phyloP scores from a whole-genome alignment of 2,113 vertebrate species.

The Eulacestoma nigropectus region DNA sequence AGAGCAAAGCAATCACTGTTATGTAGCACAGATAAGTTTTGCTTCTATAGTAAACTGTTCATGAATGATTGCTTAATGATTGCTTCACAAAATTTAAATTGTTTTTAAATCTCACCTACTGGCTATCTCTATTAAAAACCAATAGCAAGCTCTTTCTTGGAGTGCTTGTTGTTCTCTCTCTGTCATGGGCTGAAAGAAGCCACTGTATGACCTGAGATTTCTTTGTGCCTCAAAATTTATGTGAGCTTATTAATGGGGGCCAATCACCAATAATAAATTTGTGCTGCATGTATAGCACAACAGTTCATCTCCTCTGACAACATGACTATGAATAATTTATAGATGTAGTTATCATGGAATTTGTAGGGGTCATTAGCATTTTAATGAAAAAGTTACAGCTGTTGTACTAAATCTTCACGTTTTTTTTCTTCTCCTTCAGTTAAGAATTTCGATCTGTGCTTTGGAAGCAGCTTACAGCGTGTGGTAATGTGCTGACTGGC shows the following conservation, averaged over 20 bases:
- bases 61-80: background rate
- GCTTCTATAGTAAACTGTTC: background rate
- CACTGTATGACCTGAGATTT: background rate
- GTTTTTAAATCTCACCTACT: background rate
- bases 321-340: constrained; percentile 69
- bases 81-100: background rate
- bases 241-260: constrained; percentile 29
- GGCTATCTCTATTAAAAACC: background rate
- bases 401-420: constrained; percentile 67
- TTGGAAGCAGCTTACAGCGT: constrained; percentile 28
- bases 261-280: constrained; percentile 29
- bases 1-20: background rate
- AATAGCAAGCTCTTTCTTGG: background rate
- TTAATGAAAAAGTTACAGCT: constrained; percentile 68
- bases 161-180: background rate
- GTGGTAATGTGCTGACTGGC: constrained; percentile 71
- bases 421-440: constrained; percentile 31
- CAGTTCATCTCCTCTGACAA: constrained; percentile 38
- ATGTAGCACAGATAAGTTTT: background rate
- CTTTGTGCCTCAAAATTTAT: constrained; percentile 23
- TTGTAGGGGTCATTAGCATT: constrained; percentile 72
- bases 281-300: background rate
- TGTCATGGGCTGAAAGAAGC: background rate
- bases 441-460: background rate
- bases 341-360: constrained; percentile 58